Conservation (phyloP, 2,797 vertebrate species). For the Peromyscus melanophrys region DNA sequence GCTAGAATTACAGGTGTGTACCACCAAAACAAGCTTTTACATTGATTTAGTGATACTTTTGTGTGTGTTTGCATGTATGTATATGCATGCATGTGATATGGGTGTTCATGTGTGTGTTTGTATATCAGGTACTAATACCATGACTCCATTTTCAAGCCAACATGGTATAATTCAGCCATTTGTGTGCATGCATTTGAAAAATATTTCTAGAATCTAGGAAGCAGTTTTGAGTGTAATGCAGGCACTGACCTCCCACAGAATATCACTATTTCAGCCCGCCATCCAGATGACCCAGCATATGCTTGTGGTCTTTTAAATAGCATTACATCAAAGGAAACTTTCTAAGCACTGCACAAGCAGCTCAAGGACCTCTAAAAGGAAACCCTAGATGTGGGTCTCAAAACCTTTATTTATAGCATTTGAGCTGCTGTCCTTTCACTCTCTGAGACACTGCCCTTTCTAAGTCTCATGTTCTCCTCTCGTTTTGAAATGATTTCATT, state of each 20-base stretch:
- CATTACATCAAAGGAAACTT: not conserved
- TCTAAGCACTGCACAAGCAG: not conserved
- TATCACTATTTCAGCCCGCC: not conserved
- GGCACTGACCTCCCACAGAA: not conserved
- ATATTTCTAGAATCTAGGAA: not conserved
- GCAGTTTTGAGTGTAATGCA: not conserved
- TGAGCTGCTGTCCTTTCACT: not conserved
- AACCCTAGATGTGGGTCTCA: not conserved
- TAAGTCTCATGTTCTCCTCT: not conserved
- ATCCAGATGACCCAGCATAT: not conserved
- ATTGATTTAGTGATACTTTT: not conserved
- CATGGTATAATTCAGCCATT: not conserved
- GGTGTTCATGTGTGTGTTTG: not conserved
- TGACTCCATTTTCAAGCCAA: not conserved
- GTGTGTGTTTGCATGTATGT: not conserved
- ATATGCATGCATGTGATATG: not conserved
- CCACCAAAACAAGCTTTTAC: not conserved
- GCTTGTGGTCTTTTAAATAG: not conserved
- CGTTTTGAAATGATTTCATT: conserved; percentile 4
- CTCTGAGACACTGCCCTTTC: not conserved
- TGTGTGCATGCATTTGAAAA: not conserved
- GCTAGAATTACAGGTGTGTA: not conserved
- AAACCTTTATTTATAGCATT: not conserved
- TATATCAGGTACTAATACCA: not conserved
- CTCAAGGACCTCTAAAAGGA: not conserved